Evolutionary conservation across 2,797 vertebrate genomes (phyloP), one percentile per base, ranked within the genome.

Genomic region (Babyrousa celebensis): DNA sequence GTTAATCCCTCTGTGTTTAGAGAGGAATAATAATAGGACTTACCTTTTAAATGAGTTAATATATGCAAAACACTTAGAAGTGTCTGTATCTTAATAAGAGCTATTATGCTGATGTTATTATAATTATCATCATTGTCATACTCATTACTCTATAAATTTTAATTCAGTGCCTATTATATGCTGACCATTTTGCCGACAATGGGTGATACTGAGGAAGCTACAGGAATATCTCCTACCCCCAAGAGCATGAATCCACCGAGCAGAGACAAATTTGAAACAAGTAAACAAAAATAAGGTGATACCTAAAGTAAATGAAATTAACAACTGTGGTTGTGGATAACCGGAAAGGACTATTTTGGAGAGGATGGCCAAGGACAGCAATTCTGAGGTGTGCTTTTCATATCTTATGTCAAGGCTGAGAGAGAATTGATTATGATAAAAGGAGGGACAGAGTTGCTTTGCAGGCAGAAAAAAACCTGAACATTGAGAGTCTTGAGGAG

Each of bases 41-140:
- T 78, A n/a, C 12, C 21, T 95, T 71, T 86, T 63, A 63, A 80
- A 43, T 60, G n/a, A 54, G 12, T 65, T 84, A 92, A 43, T 67
- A 48, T 7, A 52, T 52, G 63, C 3, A 74, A 48, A 82, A 43
- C n/a, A 43, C 54, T 80, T 78, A 92, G 10, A 88, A 65, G 5
- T 52, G 21, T 71, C 67, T 62, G 48, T 65, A 16, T 27, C 32
- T 96, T 72, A 86, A 54, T 40, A 43, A 70, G 20, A 62, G 12
- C 23, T 86, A 52, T 29, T 85, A 65, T 16, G 10, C 12, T 70
- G 58, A 23, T 91, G n/a, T 29, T 82, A 27, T 40, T 77, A 23
- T 85, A 63, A 82, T 78, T 12, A 75, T 52, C 16, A 23, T 85
- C 58, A 82, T 78, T 12, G 71, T 52, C 16, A 74, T 23, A 36